A percentile compares a stretch with the other conserved stretches of the same genome.
phyloP scores from a whole-genome alignment of 2,113 vertebrate genomes.

The Hippocampus mohnikei region DNA sequence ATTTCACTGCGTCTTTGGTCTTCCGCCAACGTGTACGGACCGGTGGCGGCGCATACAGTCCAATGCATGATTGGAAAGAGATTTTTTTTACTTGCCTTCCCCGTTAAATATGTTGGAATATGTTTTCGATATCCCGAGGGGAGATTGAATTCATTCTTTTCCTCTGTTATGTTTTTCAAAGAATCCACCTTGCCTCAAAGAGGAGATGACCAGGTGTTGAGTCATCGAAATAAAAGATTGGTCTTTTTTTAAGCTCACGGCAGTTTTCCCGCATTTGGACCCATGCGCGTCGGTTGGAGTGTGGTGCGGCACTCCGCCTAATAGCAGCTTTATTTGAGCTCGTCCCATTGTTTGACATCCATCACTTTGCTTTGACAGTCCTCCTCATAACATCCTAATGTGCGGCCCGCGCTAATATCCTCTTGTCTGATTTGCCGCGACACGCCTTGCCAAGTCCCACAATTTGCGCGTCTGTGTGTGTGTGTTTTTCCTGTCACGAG shows the following conservation, averaged over 20 bases:
- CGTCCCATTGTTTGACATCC: conserved; percentile 9
- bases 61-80: too few relatives aligned
- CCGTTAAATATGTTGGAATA: too few relatives aligned
- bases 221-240: background rate
- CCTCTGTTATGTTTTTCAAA: background rate
- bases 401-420: conserved; percentile 42
- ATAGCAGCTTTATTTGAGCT: conserved; percentile 1
- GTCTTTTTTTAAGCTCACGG: too few relatives aligned
- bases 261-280: background rate
- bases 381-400: background rate
- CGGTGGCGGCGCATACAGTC: too few relatives aligned
- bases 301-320: background rate
- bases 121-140: background rate
- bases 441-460: conserved; percentile 55
- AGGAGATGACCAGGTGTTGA: background rate
- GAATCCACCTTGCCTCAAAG: too few relatives aligned
- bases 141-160: background rate
- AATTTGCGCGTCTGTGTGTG: conserved; percentile 37
- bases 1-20: too few relatives aligned
- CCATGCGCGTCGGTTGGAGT: background rate
- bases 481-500: conserved; percentile 73
- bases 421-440: conserved; percentile 55
- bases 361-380: conserved; percentile 25
- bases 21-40: too few relatives aligned
- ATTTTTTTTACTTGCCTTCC: too few relatives aligned